phyloP scores from a whole-genome alignment of 1,140 invertebrate genomes.

The Dreissena rostriformis region DNA sequence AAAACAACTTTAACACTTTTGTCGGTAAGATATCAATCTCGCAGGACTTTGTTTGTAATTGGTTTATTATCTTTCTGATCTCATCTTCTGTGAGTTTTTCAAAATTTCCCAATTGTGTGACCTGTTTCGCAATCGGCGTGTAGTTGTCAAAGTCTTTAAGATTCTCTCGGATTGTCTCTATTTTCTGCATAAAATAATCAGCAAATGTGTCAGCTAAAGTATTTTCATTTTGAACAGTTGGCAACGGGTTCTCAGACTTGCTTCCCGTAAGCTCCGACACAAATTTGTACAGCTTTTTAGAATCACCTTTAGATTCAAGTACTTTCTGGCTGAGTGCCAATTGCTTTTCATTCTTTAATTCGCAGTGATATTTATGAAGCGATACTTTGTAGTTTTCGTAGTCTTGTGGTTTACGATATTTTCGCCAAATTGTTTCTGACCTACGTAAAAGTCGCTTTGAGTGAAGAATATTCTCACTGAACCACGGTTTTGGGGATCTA shows the following conservation, averaged over 20 bases:
- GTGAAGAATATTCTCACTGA: slow-evolving; percentile 10
- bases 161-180: slow-evolving; percentile 11
- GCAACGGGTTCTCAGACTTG: slow-evolving; percentile 10
- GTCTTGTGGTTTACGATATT: slow-evolving; percentile 16
- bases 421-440: slow-evolving; percentile 17
- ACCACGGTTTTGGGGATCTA: slow-evolving; percentile 26
- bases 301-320: slow-evolving; percentile 1
- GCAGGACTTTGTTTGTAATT: slow-evolving; percentile 15
- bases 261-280: slow-evolving; percentile 13
- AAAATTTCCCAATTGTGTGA: slow-evolving; percentile 10
- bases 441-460: neutral
- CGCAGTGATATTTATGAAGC: neutral
- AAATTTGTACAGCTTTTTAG: slow-evolving; percentile 10
- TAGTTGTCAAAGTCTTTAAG: slow-evolving; percentile 19
- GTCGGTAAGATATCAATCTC: slow-evolving; percentile 8
- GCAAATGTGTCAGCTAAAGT: neutral
- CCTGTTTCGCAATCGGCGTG: neutral
- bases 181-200: neutral
- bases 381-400: slow-evolving; percentile 10
- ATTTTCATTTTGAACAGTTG: neutral
- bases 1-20: neutral
- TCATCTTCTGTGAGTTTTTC: slow-evolving; percentile 19
- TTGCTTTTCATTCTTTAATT: too few species aligned
- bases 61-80: slow-evolving; percentile 4
- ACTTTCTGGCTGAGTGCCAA: slow-evolving; percentile 21